These are phyloP conservation scores for Drosophila nigromelanica DNA, from an alignment of 1,140 invertebrate genomes.

Conservation along the genomic window DNA sequence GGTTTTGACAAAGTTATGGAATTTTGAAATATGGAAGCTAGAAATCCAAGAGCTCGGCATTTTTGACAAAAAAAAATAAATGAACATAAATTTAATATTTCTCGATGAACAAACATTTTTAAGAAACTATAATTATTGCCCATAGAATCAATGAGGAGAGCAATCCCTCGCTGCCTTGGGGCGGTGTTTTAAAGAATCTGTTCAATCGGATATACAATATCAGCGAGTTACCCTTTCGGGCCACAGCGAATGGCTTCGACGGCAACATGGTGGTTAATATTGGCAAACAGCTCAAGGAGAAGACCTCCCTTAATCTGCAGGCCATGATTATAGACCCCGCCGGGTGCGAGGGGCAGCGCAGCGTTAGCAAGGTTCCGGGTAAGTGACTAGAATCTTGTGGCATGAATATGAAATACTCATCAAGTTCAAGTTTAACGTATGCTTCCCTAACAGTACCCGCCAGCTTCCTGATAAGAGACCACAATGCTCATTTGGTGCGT, in stretches of 20 bases:
- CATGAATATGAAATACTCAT: no score
- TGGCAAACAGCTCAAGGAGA: conserved; percentile 63
- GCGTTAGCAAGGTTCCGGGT: conserved; percentile 64
- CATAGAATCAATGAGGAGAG: conserved; percentile 73
- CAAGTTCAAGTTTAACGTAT: not conserved
- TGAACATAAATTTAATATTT: no score
- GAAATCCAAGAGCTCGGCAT: no score
- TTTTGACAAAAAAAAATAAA: no score
- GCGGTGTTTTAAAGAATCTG: conserved; percentile 61
- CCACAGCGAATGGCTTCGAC: conserved; percentile 54
- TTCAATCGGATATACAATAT: conserved; percentile 55
- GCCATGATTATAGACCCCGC: conserved; percentile 60
- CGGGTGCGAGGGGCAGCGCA: conserved; percentile 59
- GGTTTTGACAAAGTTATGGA: no score
- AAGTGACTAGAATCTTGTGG: conserved; percentile 4
- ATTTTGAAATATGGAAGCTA: no score
- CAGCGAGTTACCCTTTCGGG: conserved; percentile 53
- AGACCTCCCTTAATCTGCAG: conserved; percentile 70
- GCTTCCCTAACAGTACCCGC: conserved; percentile 4
- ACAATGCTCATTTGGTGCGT: conserved; percentile 53
- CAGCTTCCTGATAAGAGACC: conserved; percentile 38
- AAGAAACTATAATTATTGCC: not conserved
- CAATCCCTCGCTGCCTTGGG: conserved; percentile 76
- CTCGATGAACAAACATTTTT: no score
- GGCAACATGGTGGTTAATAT: conserved; percentile 47